Base-by-base conservation (phyloP, 2,797 vertebrate species). In the Rhinoraja longicauda region DNA sequence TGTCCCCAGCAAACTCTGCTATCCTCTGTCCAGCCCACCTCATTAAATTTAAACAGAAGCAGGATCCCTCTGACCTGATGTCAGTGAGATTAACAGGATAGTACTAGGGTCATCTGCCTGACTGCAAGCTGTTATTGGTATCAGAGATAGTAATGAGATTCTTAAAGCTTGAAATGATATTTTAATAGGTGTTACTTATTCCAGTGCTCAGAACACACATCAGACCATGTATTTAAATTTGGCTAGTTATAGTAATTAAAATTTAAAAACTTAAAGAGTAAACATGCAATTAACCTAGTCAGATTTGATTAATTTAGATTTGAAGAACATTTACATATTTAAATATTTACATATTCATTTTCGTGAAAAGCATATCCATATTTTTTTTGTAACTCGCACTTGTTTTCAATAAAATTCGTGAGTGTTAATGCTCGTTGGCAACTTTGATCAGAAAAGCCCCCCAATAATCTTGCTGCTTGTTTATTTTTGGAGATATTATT, bases 141-240 rank as follows among this genome's bases (percentile, higher is more conserved):
- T 97, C 96, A 95, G 95, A 96, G 97, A 97, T 97, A 98, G 97
- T 99, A 99, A 99, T 98, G 98, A 99, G 98, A 96, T 97, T 98
- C 98, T 98, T 98, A 96, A 95, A 98, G 98, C 98, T 99, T 98
- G 97, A 98, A 99, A 99, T 98, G 97, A 97, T 96, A 95, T 98
- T 98, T 97, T 99, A 99, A 99, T 98, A 98, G 98, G 98, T 99
- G 98, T 98, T 98, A 98, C 97, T 98, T 98, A 97, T 96, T 93
- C 96, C 96, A 96, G 94, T 93, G 78, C 95, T 95, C 96, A 96
- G 96, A 95, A 94, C 96, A 96, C 96, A 96, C 94, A 95, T 95
- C 95, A 95, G 95, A 24, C 67, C 90, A 53, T 92, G 90, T 75
- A 73, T 75, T 73, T 75, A 92, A 92, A 53, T 91, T 91, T 67